A percentile compares a stretch with the other conserved stretches of the same genome.
These are phyloP conservation scores for Rhingia rostrata DNA, from an alignment of 2,888 invertebrate species.

Conservation along the genomic window DNA sequence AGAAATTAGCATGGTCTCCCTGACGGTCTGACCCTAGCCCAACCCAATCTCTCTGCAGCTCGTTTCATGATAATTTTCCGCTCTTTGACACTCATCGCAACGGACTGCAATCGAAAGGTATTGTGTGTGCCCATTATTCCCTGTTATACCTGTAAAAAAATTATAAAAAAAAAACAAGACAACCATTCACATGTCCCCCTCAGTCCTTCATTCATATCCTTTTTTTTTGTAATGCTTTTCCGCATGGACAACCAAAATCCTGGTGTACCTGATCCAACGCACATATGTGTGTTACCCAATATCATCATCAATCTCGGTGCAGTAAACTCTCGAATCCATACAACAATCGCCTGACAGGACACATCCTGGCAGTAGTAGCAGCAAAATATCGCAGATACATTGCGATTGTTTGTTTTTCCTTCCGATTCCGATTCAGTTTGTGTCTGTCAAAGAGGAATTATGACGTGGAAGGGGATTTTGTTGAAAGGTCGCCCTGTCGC, in stretches of 20 bases:
- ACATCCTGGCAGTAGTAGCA: no score
- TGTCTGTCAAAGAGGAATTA: conserved; percentile 59
- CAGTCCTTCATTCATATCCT: not conserved
- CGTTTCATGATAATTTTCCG: conserved; percentile 61
- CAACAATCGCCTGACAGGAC: conserved; percentile 12
- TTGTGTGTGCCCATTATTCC: conserved; percentile 39
- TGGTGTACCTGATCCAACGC: conserved; percentile 71
- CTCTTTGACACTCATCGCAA: conserved; percentile 63
- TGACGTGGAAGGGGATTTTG: conserved; percentile 44
- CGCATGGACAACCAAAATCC: conserved; percentile 73
- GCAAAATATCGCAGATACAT: not conserved
- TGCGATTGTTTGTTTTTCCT: conserved; percentile 40
- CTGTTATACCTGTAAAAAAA: conserved; percentile 32
- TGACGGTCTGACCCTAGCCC: not conserved
- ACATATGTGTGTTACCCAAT: conserved; percentile 57
- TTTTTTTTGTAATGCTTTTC: conserved; percentile 54
- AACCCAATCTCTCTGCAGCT: not conserved
- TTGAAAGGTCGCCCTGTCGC: conserved; percentile 34
- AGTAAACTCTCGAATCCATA: conserved; percentile 34
- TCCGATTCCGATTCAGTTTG: conserved; percentile 31
- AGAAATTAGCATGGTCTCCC: conserved; percentile 66
- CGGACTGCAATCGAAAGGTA: conserved; percentile 48
- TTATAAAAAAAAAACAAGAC: conserved; percentile 2
- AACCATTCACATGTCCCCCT: not conserved
- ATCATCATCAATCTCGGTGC: conserved; percentile 34